phyloP scores from a whole-genome alignment of 2,888 invertebrate genomes.

The Cylindroiulus punctatus region DNA sequence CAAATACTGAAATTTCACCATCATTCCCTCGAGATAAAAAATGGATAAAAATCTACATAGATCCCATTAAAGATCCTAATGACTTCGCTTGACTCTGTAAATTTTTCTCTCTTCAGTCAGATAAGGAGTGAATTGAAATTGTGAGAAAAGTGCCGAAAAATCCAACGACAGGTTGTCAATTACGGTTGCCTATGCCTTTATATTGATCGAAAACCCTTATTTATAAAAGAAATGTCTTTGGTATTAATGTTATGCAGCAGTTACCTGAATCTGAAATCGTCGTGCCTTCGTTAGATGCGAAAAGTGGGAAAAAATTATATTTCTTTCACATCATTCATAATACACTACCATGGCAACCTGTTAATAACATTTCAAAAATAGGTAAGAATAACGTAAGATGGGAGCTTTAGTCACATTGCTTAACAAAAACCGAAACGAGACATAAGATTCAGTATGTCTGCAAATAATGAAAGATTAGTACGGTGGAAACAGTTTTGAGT shows the following conservation, averaged over 20 bases:
- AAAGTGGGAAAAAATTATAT: slow-evolving; percentile 2
- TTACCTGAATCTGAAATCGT: background rate
- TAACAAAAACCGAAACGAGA: background rate
- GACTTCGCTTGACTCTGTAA: background rate
- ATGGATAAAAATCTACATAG: background rate
- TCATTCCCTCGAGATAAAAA: background rate
- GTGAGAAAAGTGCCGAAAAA: slow-evolving; percentile 7
- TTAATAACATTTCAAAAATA: background rate
- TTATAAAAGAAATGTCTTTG: background rate
- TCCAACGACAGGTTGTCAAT: slow-evolving; percentile 27
- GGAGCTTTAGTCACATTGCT: background rate
- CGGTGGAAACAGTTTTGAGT: background rate
- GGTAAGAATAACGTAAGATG: too few relatives aligned
- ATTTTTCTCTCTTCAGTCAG: background rate
- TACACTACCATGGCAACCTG: slow-evolving; percentile 5
- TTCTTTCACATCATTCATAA: background rate
- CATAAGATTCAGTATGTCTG: background rate
- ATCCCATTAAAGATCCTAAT: slow-evolving; percentile 6
- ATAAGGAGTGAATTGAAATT: background rate
- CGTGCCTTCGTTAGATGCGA: background rate
- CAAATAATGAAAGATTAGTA: background rate
- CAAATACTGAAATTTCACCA: background rate
- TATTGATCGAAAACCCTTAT: background rate
- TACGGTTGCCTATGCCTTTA: background rate
- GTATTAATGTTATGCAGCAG: background rate